Base-by-base conservation (phyloP, 53 echinoderm and acorn worm species). In the Paracentrotus lividus region DNA sequence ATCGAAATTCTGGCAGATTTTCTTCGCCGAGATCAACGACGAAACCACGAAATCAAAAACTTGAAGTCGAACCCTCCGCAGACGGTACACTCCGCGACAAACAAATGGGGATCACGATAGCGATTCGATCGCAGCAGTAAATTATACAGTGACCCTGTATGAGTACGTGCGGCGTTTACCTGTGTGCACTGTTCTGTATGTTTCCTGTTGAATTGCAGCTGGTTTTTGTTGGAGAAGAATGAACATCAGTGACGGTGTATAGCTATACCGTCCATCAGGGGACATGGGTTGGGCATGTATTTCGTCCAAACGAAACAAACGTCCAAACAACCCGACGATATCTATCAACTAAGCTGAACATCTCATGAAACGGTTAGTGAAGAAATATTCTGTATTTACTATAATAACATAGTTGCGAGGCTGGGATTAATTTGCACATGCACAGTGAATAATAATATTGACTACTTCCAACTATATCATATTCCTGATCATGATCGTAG, bases 281-380 rank as follows among this genome's bases (percentile, higher is more conserved):
- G n/a, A n/a, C n/a, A n/a, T n/a, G n/a, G n/a, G 23, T 13, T 43
- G 43, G 43, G 7, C 49, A 45, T 45, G n/a, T 45, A 81, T n/a
- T 47, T 27, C 47, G 47, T 20, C 1, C n/a, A 45, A 47, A 26
- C n/a, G 10, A 12, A 21, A 52, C 18, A 72, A n/a, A 3, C 32
- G 33, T 12, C n/a, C 3, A 81, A 16, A 81, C 81, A 81, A n/a
- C 47, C n/a, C 44, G 81, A 44, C 47, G 81, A 81, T 47, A 81
- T 81, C 47, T n/a, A n/a, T 81, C 81, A 12, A 26, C 81, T n/a
- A 81, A 81, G 81, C 2, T 13, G 27, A 45, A 81, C 47, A n/a
- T 47, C 81, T 81, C 27, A 47, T 81, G 81, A 81, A 47, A 81
- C 44, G 45, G 81, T 81, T 44, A 81, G 81, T 81, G 4, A 24